Evolutionary conservation across 2,797 vertebrate species (phyloP).

Genomic region (Sandelia bainsii): DNA sequence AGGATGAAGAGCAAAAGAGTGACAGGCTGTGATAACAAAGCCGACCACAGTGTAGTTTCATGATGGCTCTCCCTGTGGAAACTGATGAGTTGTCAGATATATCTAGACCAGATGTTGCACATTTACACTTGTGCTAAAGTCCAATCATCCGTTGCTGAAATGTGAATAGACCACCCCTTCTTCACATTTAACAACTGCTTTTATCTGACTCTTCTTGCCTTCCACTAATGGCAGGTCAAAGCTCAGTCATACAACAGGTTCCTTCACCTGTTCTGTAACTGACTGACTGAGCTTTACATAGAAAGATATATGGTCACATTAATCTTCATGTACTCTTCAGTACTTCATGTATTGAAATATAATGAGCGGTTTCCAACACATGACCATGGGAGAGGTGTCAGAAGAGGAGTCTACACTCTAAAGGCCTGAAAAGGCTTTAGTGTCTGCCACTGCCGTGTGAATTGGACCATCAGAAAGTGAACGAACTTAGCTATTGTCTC

Average conservation of each 20-base stretch:
- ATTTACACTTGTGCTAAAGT: conserved; percentile 22
- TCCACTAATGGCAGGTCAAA: neutral
- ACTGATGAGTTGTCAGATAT: conserved; percentile 69
- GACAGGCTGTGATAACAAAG: conserved; percentile 74
- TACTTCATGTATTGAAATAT: neutral
- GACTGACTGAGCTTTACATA: neutral
- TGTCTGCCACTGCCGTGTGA: conserved; percentile 76
- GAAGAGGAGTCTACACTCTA: conserved; percentile 53
- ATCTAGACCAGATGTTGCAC: conserved; percentile 65
- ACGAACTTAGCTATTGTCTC: conserved; percentile 77
- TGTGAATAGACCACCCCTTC: neutral
- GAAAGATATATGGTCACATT: conserved; percentile 10
- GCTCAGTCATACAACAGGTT: conserved; percentile 18
- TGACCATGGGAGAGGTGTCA: conserved; percentile 50
- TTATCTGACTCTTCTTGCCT: neutral
- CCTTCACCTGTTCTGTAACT: conserved; percentile 14
- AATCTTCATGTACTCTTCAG: conserved; percentile 20
- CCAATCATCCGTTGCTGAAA: conserved; percentile 25
- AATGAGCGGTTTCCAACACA: conserved; percentile 48
- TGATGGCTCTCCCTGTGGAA: conserved; percentile 62
- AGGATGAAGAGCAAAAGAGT: conserved; percentile 64
- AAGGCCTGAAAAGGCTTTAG: conserved; percentile 68
- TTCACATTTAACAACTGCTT: neutral
- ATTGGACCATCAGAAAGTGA: conserved; percentile 78
- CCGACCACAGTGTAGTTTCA: conserved; percentile 63